These are phyloP conservation scores for Lates calcarifer DNA, from an alignment of 2,113 vertebrate genomes.

Conservation along the genomic window DNA sequence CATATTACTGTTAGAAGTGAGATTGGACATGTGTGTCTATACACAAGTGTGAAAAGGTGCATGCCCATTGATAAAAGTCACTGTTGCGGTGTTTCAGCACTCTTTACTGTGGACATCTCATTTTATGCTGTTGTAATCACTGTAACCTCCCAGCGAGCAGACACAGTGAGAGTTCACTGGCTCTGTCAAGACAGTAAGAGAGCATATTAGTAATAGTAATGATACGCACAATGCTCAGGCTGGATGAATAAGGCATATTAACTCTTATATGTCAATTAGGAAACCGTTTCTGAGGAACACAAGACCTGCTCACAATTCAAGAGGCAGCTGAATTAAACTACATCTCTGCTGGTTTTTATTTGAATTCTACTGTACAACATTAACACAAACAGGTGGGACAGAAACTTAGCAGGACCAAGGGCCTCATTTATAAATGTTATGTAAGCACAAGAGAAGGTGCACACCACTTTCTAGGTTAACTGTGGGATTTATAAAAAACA, in stretches of 20 bases:
- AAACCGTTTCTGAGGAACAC: background rate
- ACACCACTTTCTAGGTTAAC: no score
- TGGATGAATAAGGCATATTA: background rate
- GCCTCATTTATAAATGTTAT: no score
- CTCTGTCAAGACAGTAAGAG: conserved; percentile 13
- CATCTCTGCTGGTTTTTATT: background rate
- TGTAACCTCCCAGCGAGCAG: conserved; percentile 9
- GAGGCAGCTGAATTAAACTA: background rate
- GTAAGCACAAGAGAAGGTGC: no score
- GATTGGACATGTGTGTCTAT: background rate
- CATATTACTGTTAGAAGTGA: background rate
- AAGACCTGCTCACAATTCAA: no score
- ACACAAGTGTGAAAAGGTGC: conserved; percentile 22
- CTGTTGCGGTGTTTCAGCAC: background rate
- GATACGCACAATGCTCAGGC: conserved; percentile 1
- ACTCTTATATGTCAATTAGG: background rate
- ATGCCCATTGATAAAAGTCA: conserved; percentile 11
- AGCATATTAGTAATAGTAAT: conserved; percentile 26
- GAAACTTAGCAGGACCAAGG: background rate
- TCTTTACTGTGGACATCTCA: conserved; percentile 15
- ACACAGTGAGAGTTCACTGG: background rate
- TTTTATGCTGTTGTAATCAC: conserved; percentile 25
- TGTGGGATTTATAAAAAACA: no score
- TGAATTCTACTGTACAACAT: background rate
- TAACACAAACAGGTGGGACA: background rate